Conservation (phyloP, 1,140 invertebrate genomes). For the Heliconius eleuchia region DNA sequence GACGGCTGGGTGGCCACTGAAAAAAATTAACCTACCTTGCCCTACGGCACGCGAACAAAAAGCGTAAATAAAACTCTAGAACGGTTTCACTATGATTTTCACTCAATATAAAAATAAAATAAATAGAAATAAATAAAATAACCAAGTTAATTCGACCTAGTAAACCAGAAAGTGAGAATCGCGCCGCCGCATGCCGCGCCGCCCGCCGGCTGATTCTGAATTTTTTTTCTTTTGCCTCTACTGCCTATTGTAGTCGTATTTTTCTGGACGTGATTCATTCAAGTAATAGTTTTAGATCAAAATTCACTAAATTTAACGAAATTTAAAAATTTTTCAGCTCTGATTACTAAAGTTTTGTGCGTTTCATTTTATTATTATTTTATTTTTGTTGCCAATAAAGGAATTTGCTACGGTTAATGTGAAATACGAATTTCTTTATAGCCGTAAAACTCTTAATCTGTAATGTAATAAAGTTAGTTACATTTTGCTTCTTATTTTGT, state of each 20-base stretch:
- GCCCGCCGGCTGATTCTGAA: constrained; percentile 47
- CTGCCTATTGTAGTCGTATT: constrained; percentile 46
- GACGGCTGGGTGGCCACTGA: constrained; percentile 27
- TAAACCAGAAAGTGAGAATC: constrained; percentile 66
- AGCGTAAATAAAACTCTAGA: constrained; percentile 30
- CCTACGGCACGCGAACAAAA: constrained; percentile 39
- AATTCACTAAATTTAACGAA: background rate
- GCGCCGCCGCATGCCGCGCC: constrained; percentile 41
- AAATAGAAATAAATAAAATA: constrained; percentile 52
- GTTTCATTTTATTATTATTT: constrained; percentile 5
- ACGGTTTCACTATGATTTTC: constrained; percentile 67
- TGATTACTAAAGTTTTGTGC: background rate
- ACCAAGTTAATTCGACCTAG: constrained; percentile 69
- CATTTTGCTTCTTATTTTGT: background rate
- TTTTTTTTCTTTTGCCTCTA: constrained; percentile 52
- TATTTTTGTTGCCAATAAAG: background rate
- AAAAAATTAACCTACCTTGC: constrained; percentile 37
- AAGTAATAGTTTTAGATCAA: background rate
- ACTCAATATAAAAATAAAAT: constrained; percentile 54
- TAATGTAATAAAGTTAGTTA: background rate
- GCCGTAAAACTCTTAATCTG: background rate
- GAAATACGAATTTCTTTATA: constrained; percentile 14
- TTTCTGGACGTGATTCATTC: constrained; percentile 37
- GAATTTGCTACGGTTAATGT: background rate
- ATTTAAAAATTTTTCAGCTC: constrained; percentile 14